Conservation (phyloP, 2,113 vertebrate species). For the Odocoileus hemionus region DNA sequence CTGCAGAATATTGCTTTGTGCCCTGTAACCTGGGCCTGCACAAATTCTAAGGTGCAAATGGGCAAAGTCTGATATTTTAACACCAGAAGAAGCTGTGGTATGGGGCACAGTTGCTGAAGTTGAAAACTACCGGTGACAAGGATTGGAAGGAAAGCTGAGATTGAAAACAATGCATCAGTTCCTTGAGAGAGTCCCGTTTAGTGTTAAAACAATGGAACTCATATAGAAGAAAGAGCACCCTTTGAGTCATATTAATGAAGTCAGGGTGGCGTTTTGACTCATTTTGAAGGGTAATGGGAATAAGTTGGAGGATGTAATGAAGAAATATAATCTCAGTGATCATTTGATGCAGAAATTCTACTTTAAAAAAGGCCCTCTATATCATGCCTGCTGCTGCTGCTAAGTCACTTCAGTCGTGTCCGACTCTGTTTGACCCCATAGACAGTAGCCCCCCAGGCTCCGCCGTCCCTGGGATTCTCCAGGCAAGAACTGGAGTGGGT, state of each 20-base stretch:
- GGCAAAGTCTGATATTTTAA: slow-evolving; percentile 38
- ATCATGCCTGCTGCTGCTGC: neutral
- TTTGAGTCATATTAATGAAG: neutral
- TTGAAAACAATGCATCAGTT: neutral
- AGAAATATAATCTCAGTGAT: neutral
- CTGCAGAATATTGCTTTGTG: slow-evolving; percentile 41
- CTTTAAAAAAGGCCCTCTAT: neutral
- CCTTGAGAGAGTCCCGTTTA: neutral
- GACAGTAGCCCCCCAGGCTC: no score
- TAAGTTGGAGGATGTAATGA: neutral
- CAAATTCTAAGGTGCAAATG: slow-evolving; percentile 13
- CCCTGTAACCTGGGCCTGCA: neutral
- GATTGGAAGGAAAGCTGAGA: neutral
- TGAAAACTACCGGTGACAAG: neutral
- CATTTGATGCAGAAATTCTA: slow-evolving; percentile 21
- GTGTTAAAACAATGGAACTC: neutral
- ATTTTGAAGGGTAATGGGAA: neutral
- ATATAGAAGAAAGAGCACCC: neutral
- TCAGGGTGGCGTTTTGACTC: neutral
- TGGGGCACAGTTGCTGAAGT: neutral
- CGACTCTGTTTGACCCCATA: no score
- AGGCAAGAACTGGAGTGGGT: no score
- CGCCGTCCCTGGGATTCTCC: no score
- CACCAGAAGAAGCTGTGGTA: slow-evolving; percentile 9
- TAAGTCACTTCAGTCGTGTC: no score